These are phyloP conservation scores for Podarcis muralis DNA, from an alignment of 2,113 vertebrate species.

Conservation along the genomic window DNA sequence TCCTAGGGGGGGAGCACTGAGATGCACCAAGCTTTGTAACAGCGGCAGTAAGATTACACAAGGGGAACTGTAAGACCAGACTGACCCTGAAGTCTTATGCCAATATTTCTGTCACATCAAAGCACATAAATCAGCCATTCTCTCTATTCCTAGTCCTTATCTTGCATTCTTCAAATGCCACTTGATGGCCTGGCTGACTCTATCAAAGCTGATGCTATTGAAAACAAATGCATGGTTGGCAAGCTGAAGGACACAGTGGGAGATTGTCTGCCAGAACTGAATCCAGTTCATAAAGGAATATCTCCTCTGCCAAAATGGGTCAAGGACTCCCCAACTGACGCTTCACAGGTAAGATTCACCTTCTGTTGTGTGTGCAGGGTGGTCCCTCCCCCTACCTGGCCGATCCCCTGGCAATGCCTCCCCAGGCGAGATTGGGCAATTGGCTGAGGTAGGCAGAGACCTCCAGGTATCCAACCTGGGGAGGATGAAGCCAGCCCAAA, in stretches of 20 bases:
- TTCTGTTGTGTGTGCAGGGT: too few species aligned
- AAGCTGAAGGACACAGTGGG: too few species aligned
- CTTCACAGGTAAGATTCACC: too few species aligned
- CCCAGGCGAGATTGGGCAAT: too few species aligned
- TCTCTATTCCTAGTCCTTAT: not conserved
- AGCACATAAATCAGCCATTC: not conserved
- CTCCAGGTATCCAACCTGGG: too few species aligned
- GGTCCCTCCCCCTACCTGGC: too few species aligned
- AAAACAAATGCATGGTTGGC: not conserved
- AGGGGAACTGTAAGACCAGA: slow-evolving; percentile 4
- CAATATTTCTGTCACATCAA: not conserved
- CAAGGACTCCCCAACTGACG: too few species aligned
- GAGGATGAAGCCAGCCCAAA: too few species aligned
- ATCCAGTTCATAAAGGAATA: not conserved
- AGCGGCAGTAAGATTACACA: not conserved
- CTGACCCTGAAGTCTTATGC: not conserved
- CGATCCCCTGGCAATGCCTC: too few species aligned
- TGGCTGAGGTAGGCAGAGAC: too few species aligned
- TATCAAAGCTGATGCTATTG: not conserved
- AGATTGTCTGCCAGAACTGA: not conserved
- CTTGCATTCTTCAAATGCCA: not conserved
- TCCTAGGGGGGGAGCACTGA: too few species aligned
- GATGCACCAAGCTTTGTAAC: too few species aligned
- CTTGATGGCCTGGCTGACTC: not conserved
- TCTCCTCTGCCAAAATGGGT: not conserved